Base-by-base conservation (phyloP, 2,888 invertebrate species). In the Pogonocherus hispidulus region DNA sequence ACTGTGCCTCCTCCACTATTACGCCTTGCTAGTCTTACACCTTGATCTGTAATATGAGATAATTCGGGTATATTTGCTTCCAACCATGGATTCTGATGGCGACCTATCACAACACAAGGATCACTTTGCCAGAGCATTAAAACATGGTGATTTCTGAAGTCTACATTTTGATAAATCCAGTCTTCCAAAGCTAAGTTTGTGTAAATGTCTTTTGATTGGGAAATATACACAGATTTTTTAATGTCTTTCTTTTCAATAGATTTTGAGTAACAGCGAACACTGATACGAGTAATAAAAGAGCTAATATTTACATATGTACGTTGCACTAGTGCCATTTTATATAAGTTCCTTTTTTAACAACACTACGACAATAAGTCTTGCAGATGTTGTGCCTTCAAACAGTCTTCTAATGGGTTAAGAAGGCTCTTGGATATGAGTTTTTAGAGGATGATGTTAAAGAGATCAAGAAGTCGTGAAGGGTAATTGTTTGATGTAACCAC, bases 1-100 rank as follows among this genome's bases (percentile, higher is more conserved):
- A 99, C 98, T 2, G 98, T 93, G 22, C 98, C 99, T 69, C 99
- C 94, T 23, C 99, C 99, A 85, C 98, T 98, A 81, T 95, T 95
- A 46, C 99, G 90, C 66, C 99, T 90, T 0, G 94, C 98, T 69
- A 98, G 80, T 9, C 89, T 87, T 65, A 98, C 91, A 14, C 91
- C 92, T 46, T 89, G 87, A 55, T 91, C 90, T 3, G 78, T 78
- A 44, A 81, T 79, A 54, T 74, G 70, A 70, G 88, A 83, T 55
- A 94, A 84, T 46, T 89, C 88, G 1, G 91, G 88, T 1, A 95
- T 86, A 84, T 98, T 94, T 1, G 95, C 93, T 85, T 99, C 99
- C 32, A 92, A 84, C 94, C 98, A 99, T 0, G 98, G 97, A 86
- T 99, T 99, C 85, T 99, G 99, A 85, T 98, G 96, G 66, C 96